Percentiles rank a stretch among this genome's conserved stretches.
Conservation (phyloP, 2,797 vertebrate genomes). For the Parambassis ranga region DNA sequence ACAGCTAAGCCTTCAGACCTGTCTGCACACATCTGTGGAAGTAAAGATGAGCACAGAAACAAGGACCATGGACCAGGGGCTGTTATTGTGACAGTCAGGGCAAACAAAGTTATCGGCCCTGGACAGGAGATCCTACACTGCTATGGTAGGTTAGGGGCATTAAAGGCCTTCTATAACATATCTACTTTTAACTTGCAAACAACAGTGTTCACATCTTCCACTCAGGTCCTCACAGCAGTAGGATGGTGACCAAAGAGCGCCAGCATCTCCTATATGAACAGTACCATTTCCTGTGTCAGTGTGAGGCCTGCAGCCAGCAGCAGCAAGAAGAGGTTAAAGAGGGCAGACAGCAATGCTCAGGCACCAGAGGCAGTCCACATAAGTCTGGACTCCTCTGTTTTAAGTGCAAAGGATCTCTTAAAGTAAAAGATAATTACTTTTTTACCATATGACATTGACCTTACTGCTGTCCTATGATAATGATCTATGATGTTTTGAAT, state of each 20-base stretch:
- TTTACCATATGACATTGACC: not conserved
- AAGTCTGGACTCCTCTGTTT: conserved; percentile 80
- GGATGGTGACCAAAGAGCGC: conserved; percentile 82
- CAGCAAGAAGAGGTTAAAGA: conserved; percentile 41
- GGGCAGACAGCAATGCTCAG: not conserved
- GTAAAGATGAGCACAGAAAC: not conserved
- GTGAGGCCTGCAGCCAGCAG: conserved; percentile 80
- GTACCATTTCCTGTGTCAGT: conserved; percentile 91
- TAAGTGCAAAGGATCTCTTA: conserved; percentile 77
- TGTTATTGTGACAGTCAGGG: conserved; percentile 80
- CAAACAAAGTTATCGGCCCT: conserved; percentile 75
- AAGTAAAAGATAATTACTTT: conserved; percentile 68
- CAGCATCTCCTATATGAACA: conserved; percentile 84
- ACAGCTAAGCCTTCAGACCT: not conserved
- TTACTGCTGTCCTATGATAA: not conserved
- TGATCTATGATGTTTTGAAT: not conserved
- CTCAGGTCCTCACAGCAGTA: conserved; percentile 85
- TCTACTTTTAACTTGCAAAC: too few relatives aligned
- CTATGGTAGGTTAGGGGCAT: conserved; percentile 95
- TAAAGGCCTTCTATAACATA: too few relatives aligned
- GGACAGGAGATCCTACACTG: conserved; percentile 94
- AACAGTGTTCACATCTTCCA: too few relatives aligned
- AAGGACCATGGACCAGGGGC: conserved; percentile 19
- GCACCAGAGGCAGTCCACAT: not conserved
- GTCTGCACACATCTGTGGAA: not conserved